phyloP scores from a whole-genome alignment of 1,140 invertebrate genomes.

The Hermetia illucens region DNA sequence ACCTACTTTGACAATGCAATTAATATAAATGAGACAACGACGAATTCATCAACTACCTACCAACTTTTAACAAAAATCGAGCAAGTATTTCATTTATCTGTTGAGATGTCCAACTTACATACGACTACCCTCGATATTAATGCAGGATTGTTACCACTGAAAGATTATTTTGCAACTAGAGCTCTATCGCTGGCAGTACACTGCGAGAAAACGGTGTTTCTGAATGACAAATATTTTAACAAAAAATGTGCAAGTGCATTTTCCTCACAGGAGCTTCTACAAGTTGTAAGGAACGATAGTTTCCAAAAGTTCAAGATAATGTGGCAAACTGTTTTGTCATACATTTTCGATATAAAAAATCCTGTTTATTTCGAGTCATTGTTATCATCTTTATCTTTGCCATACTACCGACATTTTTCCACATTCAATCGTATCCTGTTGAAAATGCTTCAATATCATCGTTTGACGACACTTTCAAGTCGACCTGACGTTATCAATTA shows the following conservation, averaged over 20 bases:
- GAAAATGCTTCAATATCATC: slow-evolving; percentile 13
- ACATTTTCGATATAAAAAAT: slow-evolving; percentile 4
- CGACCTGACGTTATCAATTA: no score
- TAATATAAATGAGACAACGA: no score
- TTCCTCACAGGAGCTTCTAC: background rate
- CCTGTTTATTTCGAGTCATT: slow-evolving; percentile 6
- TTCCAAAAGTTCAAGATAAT: slow-evolving; percentile 7
- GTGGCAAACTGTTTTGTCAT: slow-evolving; percentile 6
- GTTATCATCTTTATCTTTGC: slow-evolving; percentile 8
- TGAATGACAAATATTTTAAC: background rate
- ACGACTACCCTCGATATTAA: no score
- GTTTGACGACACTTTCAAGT: slow-evolving; percentile 16
- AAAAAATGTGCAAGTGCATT: background rate
- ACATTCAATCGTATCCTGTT: slow-evolving; percentile 12
- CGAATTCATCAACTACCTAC: no score
- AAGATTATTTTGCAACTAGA: slow-evolving; percentile 9
- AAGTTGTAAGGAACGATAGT: background rate
- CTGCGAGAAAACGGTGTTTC: background rate
- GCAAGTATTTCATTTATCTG: no score
- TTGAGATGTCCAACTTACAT: no score
- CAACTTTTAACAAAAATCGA: no score
- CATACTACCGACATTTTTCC: slow-evolving; percentile 15
- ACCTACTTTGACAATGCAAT: no score
- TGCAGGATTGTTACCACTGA: slow-evolving; percentile 2
- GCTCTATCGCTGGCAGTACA: background rate